Evolutionary conservation across 2,797 vertebrate genomes (phyloP).

Genomic region (Babyrousa celebensis): DNA sequence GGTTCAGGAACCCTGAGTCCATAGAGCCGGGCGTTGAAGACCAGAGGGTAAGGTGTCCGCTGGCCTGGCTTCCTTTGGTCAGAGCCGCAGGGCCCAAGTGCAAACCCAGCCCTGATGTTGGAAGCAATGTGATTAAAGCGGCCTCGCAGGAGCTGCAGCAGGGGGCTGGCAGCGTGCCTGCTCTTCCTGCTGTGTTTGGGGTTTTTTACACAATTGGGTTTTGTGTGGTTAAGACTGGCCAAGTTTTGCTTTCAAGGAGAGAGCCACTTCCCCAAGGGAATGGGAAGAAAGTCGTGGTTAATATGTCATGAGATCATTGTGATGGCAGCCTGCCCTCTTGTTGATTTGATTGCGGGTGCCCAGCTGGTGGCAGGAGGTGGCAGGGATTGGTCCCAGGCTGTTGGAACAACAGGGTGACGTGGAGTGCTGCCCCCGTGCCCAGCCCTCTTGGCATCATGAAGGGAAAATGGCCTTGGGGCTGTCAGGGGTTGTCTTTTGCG

Average conservation of each 20-base stretch:
- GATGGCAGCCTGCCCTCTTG: slow-evolving; percentile 54
- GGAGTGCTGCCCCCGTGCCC: neutral
- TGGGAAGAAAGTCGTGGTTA: slow-evolving; percentile 68
- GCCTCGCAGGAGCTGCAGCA: neutral
- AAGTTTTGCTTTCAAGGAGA: slow-evolving; percentile 87
- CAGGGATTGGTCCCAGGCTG: neutral
- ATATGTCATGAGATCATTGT: slow-evolving; percentile 28
- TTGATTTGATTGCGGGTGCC: slow-evolving; percentile 25
- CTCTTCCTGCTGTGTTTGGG: slow-evolving; percentile 64
- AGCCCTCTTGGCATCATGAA: neutral
- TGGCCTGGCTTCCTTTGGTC: neutral
- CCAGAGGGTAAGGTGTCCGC: neutral
- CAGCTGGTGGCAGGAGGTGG: neutral
- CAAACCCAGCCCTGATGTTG: neutral
- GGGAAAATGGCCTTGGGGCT: slow-evolving; percentile 42
- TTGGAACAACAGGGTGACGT: neutral
- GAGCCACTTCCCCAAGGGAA: slow-evolving; percentile 77
- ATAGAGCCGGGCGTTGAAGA: neutral
- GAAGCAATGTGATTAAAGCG: neutral
- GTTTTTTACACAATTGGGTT: slow-evolving; percentile 74
- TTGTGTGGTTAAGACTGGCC: slow-evolving; percentile 78
- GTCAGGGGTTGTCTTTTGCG: slow-evolving; percentile 48
- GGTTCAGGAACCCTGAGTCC: neutral
- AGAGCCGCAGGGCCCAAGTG: neutral
- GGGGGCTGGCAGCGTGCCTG: neutral